Evolutionary conservation across 2,797 vertebrate species (phyloP).

Genomic region (Pygocentrus nattereri): DNA sequence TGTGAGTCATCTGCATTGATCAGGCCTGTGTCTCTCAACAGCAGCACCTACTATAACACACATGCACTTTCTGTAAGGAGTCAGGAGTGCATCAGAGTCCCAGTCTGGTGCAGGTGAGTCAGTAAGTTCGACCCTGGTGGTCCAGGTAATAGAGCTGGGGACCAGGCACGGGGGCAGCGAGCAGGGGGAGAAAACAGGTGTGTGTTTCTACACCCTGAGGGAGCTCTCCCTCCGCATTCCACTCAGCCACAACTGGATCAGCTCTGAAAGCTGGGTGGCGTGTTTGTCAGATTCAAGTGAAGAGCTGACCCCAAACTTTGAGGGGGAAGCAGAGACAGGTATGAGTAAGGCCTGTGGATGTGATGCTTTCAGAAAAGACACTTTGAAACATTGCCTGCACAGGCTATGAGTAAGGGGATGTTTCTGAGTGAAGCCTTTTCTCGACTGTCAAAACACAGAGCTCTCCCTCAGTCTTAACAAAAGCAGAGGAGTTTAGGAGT

Average conservation of each 20-base stretch:
- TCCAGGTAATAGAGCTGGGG: slow-evolving; percentile 12
- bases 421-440: slow-evolving; percentile 14
- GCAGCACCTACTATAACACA: not conserved
- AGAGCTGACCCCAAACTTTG: slow-evolving; percentile 69
- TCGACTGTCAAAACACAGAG: slow-evolving; percentile 34
- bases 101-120: slow-evolving; percentile 27
- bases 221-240: slow-evolving; percentile 55
- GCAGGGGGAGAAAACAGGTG: slow-evolving; percentile 30
- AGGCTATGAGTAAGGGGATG: slow-evolving; percentile 32
- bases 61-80: slow-evolving; percentile 2
- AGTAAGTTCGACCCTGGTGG: slow-evolving; percentile 14
- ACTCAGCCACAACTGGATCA: slow-evolving; percentile 62
- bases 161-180: slow-evolving; percentile 8
- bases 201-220: slow-evolving; percentile 26
- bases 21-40: not conserved
- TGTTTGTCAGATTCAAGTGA: slow-evolving; percentile 70
- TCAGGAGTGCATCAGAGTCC: slow-evolving; percentile 3
- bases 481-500: not conserved
- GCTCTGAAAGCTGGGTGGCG: slow-evolving; percentile 69
- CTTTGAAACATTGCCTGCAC: slow-evolving; percentile 1
- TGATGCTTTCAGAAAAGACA: slow-evolving; percentile 19
- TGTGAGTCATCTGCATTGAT: not conserved
- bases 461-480: not conserved
- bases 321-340: slow-evolving; percentile 52
- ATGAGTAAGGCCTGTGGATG: slow-evolving; percentile 38